Base-by-base conservation (phyloP, 2,888 invertebrate genomes). In the Empis livida region DNA sequence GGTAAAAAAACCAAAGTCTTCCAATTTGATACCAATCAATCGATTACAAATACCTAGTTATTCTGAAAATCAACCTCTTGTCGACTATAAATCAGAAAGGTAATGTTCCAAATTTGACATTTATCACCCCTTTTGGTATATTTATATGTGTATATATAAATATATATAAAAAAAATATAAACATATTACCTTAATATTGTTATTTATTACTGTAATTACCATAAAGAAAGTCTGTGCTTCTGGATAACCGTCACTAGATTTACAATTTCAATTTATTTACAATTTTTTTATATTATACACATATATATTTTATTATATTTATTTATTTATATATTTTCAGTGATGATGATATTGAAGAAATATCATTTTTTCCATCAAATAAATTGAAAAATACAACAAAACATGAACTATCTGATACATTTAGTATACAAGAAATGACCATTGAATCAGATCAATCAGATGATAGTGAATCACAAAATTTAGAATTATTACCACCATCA, bases 351-450 rank as follows among this genome's bases (percentile, higher is more conserved):
- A 61, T 64, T 17, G 67, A 67, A 50, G 68, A 69, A 51, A 60
- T 67, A 13, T 64, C 67, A 9, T 70, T 70, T 53, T 70, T 70
- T 43, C 66, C 70, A 8, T 55, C 60, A 10, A 63, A 61, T 46
- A 55, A 55, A 52, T 45, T 59, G 45, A 65, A 61, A 55, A 56
- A 56, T 45, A 54, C 57, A 30, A 60, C 59, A 49, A 56, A 51
- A 41, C 59, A 64, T n/a, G 65, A 66, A 46, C 57, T 66, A 11
- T 61, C 65, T 17, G 70, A 70, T 51, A 69, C 68, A 5, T 70
- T 70, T 52, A 70, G 70, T 53, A 68, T 70, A 58, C 68, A 70
- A 49, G 70, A 70, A 50, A 70, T 70, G 68, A 64, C 67, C 31
- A 67, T 69, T 35, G 68, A 68, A 49, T 68, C 68, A 13, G 68